A percentile compares a stretch with the other conserved stretches of the same genome.
phyloP scores from a whole-genome alignment of 2,113 vertebrate species.

The Phycodurus eques region DNA sequence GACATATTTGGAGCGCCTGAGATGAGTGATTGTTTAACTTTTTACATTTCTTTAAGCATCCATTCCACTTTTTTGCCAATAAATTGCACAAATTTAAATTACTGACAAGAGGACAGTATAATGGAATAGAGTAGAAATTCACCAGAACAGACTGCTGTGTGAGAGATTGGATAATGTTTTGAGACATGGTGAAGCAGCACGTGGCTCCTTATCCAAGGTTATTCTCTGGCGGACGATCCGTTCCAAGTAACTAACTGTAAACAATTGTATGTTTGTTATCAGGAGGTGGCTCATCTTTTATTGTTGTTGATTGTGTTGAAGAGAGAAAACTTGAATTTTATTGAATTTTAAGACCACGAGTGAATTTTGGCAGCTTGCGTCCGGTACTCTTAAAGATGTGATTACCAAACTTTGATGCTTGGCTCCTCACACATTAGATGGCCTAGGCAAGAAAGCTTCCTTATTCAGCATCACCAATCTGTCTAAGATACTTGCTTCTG shows the following conservation, averaged over 20 bases:
- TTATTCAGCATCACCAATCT: no score
- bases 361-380: no score
- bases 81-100: neutral
- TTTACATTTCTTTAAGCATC: slow-evolving; percentile 17
- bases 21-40: slow-evolving; percentile 46
- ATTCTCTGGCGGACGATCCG: neutral
- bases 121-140: neutral
- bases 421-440: no score
- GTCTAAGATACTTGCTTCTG: no score
- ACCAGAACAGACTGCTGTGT: neutral
- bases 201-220: neutral
- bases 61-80: neutral
- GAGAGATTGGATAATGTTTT: neutral
- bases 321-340: no score
- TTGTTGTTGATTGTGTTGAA: neutral
- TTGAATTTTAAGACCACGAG: no score
- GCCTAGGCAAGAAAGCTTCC: no score
- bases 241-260: neutral
- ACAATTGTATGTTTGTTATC: neutral
- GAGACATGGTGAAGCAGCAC: neutral
- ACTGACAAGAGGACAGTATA: neutral
- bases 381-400: no score
- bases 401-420: no score
- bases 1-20: slow-evolving; percentile 61
- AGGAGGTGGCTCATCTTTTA: neutral